Evolutionary conservation across 2,797 vertebrate species (phyloP).

Genomic region (Margarornis squamiger): DNA sequence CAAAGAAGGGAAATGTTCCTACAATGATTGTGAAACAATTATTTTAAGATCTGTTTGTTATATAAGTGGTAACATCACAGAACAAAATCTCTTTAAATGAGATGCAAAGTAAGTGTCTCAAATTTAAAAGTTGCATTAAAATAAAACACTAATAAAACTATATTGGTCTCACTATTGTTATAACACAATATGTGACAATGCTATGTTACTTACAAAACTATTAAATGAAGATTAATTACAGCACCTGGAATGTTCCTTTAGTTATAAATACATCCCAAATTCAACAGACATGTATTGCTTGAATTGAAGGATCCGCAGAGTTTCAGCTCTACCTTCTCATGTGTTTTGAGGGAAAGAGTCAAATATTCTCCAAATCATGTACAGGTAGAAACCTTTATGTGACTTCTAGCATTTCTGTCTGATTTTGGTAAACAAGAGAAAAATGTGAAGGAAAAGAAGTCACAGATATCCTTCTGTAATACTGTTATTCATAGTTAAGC

Average conservation of each 20-base stretch:
- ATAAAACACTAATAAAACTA: not conserved
- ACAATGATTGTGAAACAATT: not conserved
- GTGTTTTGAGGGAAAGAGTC: not conserved
- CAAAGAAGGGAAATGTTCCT: not conserved
- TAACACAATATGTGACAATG: not conserved
- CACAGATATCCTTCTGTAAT: not conserved
- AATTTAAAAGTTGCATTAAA: not conserved
- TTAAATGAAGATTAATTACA: not conserved
- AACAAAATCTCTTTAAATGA: not conserved
- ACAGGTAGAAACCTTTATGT: not conserved
- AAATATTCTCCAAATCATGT: not conserved
- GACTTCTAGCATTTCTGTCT: not conserved
- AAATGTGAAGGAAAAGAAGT: not conserved
- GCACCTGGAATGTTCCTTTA: not conserved
- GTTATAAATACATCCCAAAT: not conserved
- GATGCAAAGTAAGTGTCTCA: not conserved
- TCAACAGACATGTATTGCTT: not conserved
- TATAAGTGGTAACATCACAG: not conserved
- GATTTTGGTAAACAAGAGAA: not conserved
- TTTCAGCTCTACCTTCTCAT: not conserved
- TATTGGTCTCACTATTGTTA: not conserved
- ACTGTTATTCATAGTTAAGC: not conserved
- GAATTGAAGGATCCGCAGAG: not conserved
- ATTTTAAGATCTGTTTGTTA: not conserved
- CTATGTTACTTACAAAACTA: not conserved